These are phyloP conservation scores for Fregata magnificens DNA, from an alignment of 2,113 vertebrate species.

Conservation along the genomic window DNA sequence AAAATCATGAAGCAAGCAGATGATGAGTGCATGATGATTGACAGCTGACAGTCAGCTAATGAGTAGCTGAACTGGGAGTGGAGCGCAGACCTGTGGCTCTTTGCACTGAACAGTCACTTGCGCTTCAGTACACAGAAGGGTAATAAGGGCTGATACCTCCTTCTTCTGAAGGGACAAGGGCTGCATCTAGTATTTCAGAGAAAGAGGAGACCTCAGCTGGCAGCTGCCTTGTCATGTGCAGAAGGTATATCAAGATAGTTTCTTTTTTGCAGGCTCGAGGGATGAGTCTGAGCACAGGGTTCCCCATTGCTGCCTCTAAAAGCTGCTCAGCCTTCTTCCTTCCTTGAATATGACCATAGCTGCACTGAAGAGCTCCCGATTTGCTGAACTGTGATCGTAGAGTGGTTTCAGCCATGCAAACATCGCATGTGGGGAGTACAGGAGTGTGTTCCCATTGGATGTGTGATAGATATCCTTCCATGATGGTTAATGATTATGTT, in stretches of 20 bases:
- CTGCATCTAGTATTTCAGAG: background rate
- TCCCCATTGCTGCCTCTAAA: background rate
- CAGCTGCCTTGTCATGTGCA: background rate
- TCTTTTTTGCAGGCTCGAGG: background rate
- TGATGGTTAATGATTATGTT: background rate
- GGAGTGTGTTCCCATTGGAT: rapidly evolving
- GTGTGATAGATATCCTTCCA: background rate
- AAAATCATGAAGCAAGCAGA: background rate
- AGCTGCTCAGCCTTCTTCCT: background rate
- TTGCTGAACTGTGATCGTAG: background rate
- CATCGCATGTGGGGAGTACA: background rate
- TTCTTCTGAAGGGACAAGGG: background rate
- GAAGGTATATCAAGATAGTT: background rate
- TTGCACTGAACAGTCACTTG: background rate
- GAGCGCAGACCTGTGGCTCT: background rate
- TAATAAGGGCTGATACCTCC: background rate
- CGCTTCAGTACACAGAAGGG: background rate
- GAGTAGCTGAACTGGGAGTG: background rate
- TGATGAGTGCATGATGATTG: background rate
- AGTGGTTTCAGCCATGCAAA: rapidly evolving
- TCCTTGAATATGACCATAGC: no score
- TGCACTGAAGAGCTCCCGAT: background rate
- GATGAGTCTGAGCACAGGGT: background rate
- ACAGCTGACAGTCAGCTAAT: background rate
- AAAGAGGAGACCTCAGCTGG: background rate